These are phyloP conservation scores for Scaptomyza flava DNA, from an alignment of 2,888 invertebrate species.

Conservation along the genomic window DNA sequence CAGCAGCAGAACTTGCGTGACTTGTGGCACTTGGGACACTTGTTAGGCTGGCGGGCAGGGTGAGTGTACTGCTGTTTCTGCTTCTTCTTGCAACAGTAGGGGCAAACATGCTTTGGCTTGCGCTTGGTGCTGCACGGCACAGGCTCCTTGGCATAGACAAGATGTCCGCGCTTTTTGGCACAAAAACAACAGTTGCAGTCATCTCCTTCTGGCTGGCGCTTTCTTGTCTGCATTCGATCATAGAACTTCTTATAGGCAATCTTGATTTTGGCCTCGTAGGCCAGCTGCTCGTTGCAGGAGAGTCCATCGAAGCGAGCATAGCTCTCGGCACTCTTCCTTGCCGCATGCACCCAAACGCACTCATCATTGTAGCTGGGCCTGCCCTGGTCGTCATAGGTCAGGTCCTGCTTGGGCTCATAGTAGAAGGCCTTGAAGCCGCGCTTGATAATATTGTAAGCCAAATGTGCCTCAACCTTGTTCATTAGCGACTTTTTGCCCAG, in stretches of 20 bases:
- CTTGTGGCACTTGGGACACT: slow-evolving; percentile 79
- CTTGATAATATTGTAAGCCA: slow-evolving; percentile 82
- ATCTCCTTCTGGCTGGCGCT: slow-evolving; percentile 73
- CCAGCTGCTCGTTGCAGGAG: slow-evolving; percentile 76
- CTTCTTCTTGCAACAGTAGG: slow-evolving; percentile 74
- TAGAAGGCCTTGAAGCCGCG: slow-evolving; percentile 82
- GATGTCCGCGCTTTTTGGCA: slow-evolving; percentile 77
- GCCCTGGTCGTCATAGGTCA: slow-evolving; percentile 62
- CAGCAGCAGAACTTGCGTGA: slow-evolving; percentile 74
- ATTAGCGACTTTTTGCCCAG: slow-evolving; percentile 81
- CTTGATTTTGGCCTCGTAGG: slow-evolving; percentile 77
- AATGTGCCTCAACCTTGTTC: slow-evolving; percentile 82
- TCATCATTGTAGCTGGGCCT: slow-evolving; percentile 75
- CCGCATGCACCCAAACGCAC: slow-evolving; percentile 82
- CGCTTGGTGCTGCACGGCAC: slow-evolving; percentile 65
- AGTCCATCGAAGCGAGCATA: slow-evolving; percentile 80
- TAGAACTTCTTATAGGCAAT: slow-evolving; percentile 80
- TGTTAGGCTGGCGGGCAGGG: slow-evolving; percentile 60
- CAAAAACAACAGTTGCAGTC: slow-evolving; percentile 82
- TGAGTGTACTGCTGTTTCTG: slow-evolving; percentile 61
- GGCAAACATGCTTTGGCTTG: slow-evolving; percentile 70
- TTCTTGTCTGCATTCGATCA: slow-evolving; percentile 79
- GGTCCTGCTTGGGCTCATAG: slow-evolving; percentile 71
- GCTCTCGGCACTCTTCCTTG: slow-evolving; percentile 78
- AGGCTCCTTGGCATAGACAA: slow-evolving; percentile 73